These are phyloP conservation scores for Pyrgus malvae DNA, from an alignment of 2,888 invertebrate species.

Conservation along the genomic window DNA sequence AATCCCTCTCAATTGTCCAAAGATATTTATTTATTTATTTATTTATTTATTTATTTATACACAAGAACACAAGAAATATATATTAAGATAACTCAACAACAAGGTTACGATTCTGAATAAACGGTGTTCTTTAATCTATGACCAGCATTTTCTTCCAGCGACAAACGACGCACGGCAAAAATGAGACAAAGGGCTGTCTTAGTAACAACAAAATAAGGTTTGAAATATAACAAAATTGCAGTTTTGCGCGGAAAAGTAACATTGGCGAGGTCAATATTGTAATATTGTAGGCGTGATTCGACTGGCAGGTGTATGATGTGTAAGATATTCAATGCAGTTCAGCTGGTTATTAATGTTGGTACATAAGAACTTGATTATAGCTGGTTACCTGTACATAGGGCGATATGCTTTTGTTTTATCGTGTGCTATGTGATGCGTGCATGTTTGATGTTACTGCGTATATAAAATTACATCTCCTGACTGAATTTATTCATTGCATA, in stretches of 20 bases:
- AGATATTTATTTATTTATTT: too few relatives aligned
- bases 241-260: constrained; percentile 1
- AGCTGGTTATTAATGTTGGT: constrained; percentile 55
- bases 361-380: constrained; percentile 36
- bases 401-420: background rate
- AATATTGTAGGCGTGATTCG: constrained; percentile 62
- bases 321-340: constrained; percentile 37
- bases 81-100: too few relatives aligned
- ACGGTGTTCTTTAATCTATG: constrained; percentile 8
- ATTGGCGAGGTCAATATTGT: constrained; percentile 23
- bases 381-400: constrained; percentile 17
- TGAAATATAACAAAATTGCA: background rate
- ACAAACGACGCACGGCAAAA: constrained; percentile 13
- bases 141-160: constrained; percentile 10
- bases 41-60: too few relatives aligned
- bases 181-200: constrained; percentile 10
- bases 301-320: constrained; percentile 64
- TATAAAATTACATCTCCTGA: too few relatives aligned
- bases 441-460: too few relatives aligned
- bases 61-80: too few relatives aligned
- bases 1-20: too few relatives aligned
- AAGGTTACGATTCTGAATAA: too few relatives aligned
- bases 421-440: too few relatives aligned
- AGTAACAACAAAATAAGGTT: constrained; percentile 12
- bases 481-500: too few relatives aligned